Base-by-base conservation (phyloP, 2,113 vertebrate species). In the Nothocercus nigrocapillus region DNA sequence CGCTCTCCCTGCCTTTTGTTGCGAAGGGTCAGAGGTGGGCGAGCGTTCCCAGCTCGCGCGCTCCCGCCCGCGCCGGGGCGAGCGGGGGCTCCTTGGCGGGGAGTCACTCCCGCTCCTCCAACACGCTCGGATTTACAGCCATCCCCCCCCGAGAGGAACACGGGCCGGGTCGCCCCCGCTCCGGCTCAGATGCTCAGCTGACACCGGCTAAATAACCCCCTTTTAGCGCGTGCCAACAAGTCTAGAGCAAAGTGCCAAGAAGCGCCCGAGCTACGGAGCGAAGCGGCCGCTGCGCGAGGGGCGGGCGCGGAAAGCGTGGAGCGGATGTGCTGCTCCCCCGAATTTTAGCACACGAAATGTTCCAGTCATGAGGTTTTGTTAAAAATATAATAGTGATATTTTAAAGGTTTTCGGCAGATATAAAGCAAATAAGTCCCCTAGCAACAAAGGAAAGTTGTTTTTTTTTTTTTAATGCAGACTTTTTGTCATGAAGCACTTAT, bases 131-230 rank as follows among this genome's bases (percentile, higher is more conserved):
- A 15, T 68, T 87, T 28, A 3, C 82, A 62, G 76, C 58, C 34
- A 58, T 5, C 67, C 88, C 94, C 94, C 79, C 79, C 74, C 2
- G 20, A 74, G 83, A 62, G 93, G 95, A 88, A 84, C 13, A 32
- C 70, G 30, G 45, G 40, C 38, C 9, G 40, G 83, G 85, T 68
- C 91, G 83, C 87, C 70, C 96, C 96, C 96, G 81, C 96, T 95
- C 40, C 24, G 86, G 95, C 92, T 74, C 97, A 91, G 95, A 96
- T 92, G 96, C 97, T 96, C 89, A 94, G 97, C 85, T 95, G 97
- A 97, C 97, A 89, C 93, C 19, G 27, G 88, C 97, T 97, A 95
- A 97, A 96, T 95, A 95, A 96, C 97, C 96, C 93, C 96, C 97
- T 86, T 97, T 73, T 74, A 82, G 95, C 91, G 93, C 59, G 42